These are phyloP conservation scores for Amitus sp. DNA, from an alignment of 2,888 invertebrate genomes.

Conservation along the genomic window DNA sequence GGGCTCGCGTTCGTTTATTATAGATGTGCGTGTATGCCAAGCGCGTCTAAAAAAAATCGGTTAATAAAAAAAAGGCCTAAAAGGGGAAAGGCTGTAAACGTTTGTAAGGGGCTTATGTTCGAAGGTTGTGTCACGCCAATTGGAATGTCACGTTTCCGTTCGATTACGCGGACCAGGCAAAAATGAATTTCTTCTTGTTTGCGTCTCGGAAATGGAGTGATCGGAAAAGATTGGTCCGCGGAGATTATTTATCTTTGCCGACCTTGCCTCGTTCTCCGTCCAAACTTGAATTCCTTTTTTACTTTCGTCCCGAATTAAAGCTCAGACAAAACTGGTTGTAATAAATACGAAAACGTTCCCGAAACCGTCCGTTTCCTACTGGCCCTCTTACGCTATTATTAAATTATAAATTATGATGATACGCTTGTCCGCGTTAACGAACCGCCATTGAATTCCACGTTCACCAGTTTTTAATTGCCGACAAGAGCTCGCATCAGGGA, in stretches of 20 bases:
- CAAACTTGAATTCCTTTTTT: constrained; percentile 11
- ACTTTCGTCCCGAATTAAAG: neutral
- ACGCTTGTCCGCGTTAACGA: constrained; percentile 57
- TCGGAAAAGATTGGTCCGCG: neutral
- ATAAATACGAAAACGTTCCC: constrained; percentile 59
- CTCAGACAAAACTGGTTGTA: constrained; percentile 50
- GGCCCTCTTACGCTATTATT: constrained; percentile 61
- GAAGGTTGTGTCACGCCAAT: constrained; percentile 9
- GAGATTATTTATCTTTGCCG: constrained; percentile 8
- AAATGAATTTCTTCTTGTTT: neutral
- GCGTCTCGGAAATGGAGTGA: constrained; percentile 5
- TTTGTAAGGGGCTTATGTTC: too few relatives aligned
- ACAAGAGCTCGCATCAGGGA: too few relatives aligned
- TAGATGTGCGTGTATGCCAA: constrained; percentile 42
- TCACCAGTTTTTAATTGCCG: neutral
- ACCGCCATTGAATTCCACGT: constrained; percentile 47
- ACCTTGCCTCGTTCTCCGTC: constrained; percentile 7
- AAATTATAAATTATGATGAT: constrained; percentile 64
- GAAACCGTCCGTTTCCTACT: constrained; percentile 59
- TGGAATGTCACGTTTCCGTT: neutral
- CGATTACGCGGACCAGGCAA: neutral
- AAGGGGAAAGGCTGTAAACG: constrained; percentile 12
- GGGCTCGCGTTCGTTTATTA: constrained; percentile 61
- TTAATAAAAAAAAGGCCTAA: constrained; percentile 10
- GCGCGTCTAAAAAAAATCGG: constrained; percentile 13